Evolutionary conservation across 1,140 invertebrate species (phyloP), one percentile per base, ranked within the genome.

Genomic region (Bradysia coprophila): DNA sequence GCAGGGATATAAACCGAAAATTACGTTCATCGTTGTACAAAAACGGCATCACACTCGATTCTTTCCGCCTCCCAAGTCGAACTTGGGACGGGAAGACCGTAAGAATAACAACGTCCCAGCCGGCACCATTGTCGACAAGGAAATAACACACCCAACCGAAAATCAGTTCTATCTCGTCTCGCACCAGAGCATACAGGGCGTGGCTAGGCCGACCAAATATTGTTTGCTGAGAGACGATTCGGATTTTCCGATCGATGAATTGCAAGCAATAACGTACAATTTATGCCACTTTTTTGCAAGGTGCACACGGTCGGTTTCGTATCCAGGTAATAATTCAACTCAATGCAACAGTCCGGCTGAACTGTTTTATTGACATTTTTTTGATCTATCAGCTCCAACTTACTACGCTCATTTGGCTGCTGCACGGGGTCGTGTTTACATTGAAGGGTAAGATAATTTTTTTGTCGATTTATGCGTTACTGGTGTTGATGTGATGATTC

Each of bases 341-440:
- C 28, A 31, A 31, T 31, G 28, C n/a, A 9, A 9, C n/a, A 9
- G 8, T 31, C n/a, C 8, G 8, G 8, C n/a, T 31, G 8, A 31
- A 31, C n/a, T 31, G n/a, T 9, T 31, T 31, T 9, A 31, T 31
- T 31, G 8, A 9, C 28, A 8, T 31, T 31, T n/a, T 31, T 31
- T 31, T 31, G 8, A 9, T 31, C 28, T 9, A 66, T 90, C 90
- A 2, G 81, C 91, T 1, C 89, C 90, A 2, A 91, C 87, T 0
- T 94, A 94, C 61, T 92, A 94, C 62, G 88, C 90, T 20, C 89
- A 95, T 67, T 70, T 92, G 42, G 88, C 81, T n/a, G 88, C 87
- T 11, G 78, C 78, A 43, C 67, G 90, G 37, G 86, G 37, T 19
- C 37, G 37, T 19, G 37, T 21, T 38, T 38, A 38, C 16, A 38